Evolutionary conservation across 1,140 invertebrate species (phyloP), one percentile per base, ranked within the genome.

Genomic region (Anastatus disparis): DNA sequence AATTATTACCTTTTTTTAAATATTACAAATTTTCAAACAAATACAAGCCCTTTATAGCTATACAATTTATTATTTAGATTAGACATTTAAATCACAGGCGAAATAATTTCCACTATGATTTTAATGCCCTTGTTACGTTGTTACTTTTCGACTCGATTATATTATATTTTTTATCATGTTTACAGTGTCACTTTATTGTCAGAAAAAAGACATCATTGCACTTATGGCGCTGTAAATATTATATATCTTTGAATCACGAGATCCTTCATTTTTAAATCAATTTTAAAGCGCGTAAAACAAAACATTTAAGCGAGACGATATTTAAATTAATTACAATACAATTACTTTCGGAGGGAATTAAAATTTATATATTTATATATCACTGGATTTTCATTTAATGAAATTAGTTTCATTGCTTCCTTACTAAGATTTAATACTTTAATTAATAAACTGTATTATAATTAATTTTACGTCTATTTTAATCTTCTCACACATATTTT

Each of bases 151-250:
- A n/a, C 46, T 35, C 31, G n/a, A 67, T 26, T 58, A 52, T 24
- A 12, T 68, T 35, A 38, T 46, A 31, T 59, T 27, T 10, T 31
- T 53, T 24, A 67, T 68, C 17, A 24, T 65, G 24, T 24, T 26
- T 20, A 48, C 20, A 68, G 20, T 50, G 38, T 59, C 10, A 50
- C 27, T 70, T 63, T 70, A 70, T 70, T 70, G 68, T 70, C 68
- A 70, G 8, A 44, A 52, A 55, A n/a, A 20, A 52, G 58, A 70
- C 59, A 61, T 58, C 48, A 69, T 69, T 69, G 67, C 67, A 69
- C 58, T 62, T 62, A 62, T 24, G 58, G 67, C 58, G 46, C 52
- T 29, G 50, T 65, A 17, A 50, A 53, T 69, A 62, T 53, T 48
- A 63, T 55, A 9, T 48, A 63, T 44, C 12, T 40, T 53, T 55